Evolutionary conservation across 2,888 invertebrate species (phyloP).

Genomic region (Trimorus sp.): DNA sequence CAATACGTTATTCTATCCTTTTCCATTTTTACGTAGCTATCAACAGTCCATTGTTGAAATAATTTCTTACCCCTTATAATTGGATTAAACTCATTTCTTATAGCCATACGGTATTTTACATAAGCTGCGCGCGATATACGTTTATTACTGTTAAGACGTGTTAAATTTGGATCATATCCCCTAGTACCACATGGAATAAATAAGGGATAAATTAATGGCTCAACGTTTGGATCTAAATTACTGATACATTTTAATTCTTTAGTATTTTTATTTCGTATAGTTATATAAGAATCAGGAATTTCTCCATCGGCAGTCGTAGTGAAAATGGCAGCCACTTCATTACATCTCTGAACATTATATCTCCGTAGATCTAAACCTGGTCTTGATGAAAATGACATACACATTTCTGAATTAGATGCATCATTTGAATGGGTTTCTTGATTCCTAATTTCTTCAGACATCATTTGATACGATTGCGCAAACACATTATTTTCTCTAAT

Average conservation of each 20-base stretch:
- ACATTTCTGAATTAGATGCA: background rate
- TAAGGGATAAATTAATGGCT: conserved; percentile 7
- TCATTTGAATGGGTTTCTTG: background rate
- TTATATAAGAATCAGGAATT: conserved; percentile 9
- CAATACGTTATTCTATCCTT: background rate
- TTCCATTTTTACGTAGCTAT: background rate
- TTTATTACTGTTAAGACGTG: background rate
- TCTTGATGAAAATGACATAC: conserved; percentile 1
- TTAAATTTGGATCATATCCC: conserved; percentile 4
- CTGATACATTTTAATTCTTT: conserved; percentile 9
- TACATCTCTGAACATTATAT: conserved; percentile 7
- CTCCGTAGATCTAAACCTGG: conserved; percentile 2
- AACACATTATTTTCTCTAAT: background rate
- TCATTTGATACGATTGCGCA: conserved; percentile 2
- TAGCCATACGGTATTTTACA: conserved; percentile 8
- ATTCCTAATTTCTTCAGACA: background rate
- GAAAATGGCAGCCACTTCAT: background rate
- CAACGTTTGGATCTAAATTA: conserved; percentile 1
- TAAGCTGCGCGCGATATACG: background rate
- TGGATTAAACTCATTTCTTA: conserved; percentile 8
- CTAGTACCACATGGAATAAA: conserved; percentile 7
- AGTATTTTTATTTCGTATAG: background rate
- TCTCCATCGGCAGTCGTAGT: background rate
- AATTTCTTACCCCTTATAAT: background rate
- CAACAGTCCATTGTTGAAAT: background rate